Percentiles rank a stretch among this genome's conserved stretches.
These are phyloP conservation scores for Aleiodes testaceus DNA, from an alignment of 2,888 invertebrate genomes.

Conservation along the genomic window DNA sequence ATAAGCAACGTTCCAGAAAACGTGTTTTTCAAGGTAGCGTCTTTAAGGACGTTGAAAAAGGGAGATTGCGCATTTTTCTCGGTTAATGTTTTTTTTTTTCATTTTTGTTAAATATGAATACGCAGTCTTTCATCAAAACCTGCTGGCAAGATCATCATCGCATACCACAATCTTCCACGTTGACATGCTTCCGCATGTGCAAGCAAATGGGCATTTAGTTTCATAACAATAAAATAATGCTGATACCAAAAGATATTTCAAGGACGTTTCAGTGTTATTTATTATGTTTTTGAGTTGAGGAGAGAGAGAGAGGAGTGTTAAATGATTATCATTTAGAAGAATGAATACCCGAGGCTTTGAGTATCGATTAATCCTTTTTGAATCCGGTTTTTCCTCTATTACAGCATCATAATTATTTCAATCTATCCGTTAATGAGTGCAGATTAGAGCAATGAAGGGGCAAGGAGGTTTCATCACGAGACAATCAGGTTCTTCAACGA, in stretches of 20 bases:
- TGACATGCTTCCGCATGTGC: conserved; percentile 6
- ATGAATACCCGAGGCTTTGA: conserved; percentile 8
- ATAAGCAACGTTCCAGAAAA: not conserved
- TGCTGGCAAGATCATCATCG: conserved; percentile 22
- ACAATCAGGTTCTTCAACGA: conserved; percentile 11
- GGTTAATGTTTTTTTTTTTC: conserved; percentile 8
- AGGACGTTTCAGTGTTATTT: conserved; percentile 3
- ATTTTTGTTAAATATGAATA: not conserved
- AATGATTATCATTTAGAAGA: not conserved
- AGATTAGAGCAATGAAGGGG: conserved; percentile 5
- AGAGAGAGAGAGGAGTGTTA: not conserved
- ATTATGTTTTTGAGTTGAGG: conserved; percentile 21
- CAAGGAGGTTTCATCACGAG: not conserved
- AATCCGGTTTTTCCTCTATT: conserved; percentile 31
- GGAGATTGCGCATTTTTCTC: not conserved
- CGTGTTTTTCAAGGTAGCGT: conserved; percentile 9
- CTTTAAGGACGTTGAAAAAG: not conserved
- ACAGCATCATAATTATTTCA: conserved; percentile 29
- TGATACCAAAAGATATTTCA: conserved; percentile 4
- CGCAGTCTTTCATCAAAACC: conserved; percentile 22
- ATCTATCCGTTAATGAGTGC: conserved; percentile 27
- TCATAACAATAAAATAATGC: conserved; percentile 18
- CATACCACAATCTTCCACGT: not conserved
- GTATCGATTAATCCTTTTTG: conserved; percentile 10
- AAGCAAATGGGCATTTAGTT: not conserved